These are phyloP conservation scores for Oscheius onirici DNA, from an alignment of 2,888 invertebrate species.

Conservation along the genomic window DNA sequence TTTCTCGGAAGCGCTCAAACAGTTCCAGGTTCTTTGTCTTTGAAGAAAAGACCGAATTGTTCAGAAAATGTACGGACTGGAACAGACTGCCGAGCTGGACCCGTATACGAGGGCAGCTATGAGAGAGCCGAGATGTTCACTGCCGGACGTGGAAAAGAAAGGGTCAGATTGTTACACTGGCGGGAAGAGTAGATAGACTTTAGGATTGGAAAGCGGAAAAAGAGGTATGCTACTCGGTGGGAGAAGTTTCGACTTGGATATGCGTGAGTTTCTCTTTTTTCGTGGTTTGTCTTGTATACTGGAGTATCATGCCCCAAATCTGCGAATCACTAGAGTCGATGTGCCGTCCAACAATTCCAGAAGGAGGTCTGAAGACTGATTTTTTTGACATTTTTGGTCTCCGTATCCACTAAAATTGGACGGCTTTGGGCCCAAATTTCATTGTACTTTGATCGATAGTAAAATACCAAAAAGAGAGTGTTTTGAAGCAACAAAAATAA, in stretches of 20 bases:
- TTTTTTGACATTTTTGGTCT: no score
- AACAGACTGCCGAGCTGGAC: conserved; percentile 20
- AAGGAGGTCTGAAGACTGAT: no score
- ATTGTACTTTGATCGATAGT: no score
- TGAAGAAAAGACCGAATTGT: neutral
- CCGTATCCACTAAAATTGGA: no score
- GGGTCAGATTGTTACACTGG: neutral
- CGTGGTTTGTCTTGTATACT: no score
- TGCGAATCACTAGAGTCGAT: no score
- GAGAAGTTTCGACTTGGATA: conserved; percentile 8
- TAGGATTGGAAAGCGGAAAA: conserved; percentile 13
- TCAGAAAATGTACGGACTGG: conserved; percentile 23
- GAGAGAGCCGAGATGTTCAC: conserved; percentile 19
- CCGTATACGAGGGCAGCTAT: conserved; percentile 1
- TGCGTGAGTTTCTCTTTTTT: conserved; percentile 4
- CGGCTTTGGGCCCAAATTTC: no score
- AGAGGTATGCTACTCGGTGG: conserved; percentile 11
- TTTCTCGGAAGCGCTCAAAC: neutral
- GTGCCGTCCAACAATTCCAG: no score
- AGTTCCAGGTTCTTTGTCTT: neutral
- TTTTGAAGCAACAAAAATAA: no score
- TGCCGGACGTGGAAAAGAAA: conserved; percentile 4
- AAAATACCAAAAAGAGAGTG: no score
- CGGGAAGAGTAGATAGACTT: neutral
- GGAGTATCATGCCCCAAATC: no score